Conservation (phyloP, 2,888 invertebrate species). For the Drosophila merina region DNA sequence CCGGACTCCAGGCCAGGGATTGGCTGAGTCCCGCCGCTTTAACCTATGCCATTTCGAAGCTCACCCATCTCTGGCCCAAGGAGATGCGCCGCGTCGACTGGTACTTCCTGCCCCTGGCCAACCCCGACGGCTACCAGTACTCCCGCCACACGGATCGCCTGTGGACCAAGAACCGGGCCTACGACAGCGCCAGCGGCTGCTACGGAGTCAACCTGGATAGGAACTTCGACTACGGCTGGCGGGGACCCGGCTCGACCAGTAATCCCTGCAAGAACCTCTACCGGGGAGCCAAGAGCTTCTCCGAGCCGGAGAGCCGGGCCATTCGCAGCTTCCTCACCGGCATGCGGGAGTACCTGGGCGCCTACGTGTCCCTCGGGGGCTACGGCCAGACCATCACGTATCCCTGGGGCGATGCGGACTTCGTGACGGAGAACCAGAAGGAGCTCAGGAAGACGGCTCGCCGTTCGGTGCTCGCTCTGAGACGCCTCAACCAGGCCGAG, state of each 20-base stretch:
- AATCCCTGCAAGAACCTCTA: conserved; percentile 93
- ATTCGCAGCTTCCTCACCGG: conserved; percentile 84
- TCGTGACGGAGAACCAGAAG: conserved; percentile 76
- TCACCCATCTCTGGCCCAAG: conserved; percentile 86
- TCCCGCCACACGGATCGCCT: conserved; percentile 91
- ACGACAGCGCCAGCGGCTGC: conserved; percentile 86
- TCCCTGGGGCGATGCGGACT: conserved; percentile 83
- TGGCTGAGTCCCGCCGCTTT: conserved; percentile 93
- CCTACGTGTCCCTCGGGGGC: conserved; percentile 81
- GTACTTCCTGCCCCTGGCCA: conserved; percentile 90
- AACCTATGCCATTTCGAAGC: conserved; percentile 89
- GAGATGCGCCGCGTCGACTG: conserved; percentile 92
- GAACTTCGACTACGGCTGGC: conserved; percentile 95
- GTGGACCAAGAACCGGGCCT: conserved; percentile 91
- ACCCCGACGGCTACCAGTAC: conserved; percentile 94
- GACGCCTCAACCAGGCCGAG: conserved; percentile 78
- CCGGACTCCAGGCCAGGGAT: conserved; percentile 93
- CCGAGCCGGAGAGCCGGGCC: conserved; percentile 92
- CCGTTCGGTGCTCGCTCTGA: conserved; percentile 72
- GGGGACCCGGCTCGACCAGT: conserved; percentile 90
- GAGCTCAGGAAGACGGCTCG: conserved; percentile 71
- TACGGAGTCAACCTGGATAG: conserved; percentile 92
- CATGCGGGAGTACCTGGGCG: conserved; percentile 78
- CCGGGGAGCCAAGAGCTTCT: conserved; percentile 91
- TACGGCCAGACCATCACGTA: conserved; percentile 85